These are phyloP conservation scores for Leptonema lineaticorne DNA, from an alignment of 1,140 invertebrate genomes.

Conservation along the genomic window DNA sequence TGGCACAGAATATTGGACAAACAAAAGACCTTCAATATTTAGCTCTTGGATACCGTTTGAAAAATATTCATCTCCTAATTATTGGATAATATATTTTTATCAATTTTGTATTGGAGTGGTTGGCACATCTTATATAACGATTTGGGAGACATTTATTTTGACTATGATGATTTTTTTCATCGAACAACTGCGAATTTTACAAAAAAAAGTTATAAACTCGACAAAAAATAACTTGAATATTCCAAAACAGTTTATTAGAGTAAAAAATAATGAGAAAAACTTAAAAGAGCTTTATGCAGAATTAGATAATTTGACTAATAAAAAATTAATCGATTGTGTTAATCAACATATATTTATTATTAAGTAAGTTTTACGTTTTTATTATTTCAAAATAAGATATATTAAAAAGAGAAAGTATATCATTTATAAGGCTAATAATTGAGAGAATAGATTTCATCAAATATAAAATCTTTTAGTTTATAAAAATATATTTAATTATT, in stretches of 20 bases:
- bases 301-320: conserved; percentile 19
- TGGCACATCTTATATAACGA: conserved; percentile 36
- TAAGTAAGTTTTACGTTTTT: conserved; percentile 27
- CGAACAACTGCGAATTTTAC: conserved; percentile 40
- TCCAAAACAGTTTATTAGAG: not conserved
- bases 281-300: not conserved
- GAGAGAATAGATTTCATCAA: too few relatives aligned
- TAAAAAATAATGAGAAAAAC: not conserved
- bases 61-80: conserved; percentile 33
- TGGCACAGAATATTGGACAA: conserved; percentile 37
- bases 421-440: too few relatives aligned
- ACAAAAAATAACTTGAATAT: conserved; percentile 4
- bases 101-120: conserved; percentile 36
- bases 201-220: conserved; percentile 31
- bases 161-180: conserved; percentile 41
- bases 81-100: conserved; percentile 35
- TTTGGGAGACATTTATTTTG: conserved; percentile 41
- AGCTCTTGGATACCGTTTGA: conserved; percentile 43
- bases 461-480: not conserved
- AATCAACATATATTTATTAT: conserved; percentile 40
- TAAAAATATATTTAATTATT: not conserved
- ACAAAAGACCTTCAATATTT: conserved; percentile 40
- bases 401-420: conserved; percentile 3
- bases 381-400: too few relatives aligned
- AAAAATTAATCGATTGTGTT: conserved; percentile 38